Base-by-base conservation (phyloP, 1,140 invertebrate species). In the Theocolax elegans region DNA sequence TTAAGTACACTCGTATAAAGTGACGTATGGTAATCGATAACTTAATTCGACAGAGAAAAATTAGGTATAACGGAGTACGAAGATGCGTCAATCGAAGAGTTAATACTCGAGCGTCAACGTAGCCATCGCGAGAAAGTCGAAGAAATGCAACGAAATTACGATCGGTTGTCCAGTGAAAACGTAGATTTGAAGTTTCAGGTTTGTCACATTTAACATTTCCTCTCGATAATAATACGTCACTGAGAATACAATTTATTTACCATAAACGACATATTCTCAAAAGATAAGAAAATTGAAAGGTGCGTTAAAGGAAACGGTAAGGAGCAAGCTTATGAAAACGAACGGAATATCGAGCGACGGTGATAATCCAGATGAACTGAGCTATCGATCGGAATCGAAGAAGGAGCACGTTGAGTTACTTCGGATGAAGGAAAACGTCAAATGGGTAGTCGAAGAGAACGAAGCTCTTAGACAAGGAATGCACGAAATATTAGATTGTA, bases 381-480 rank as follows among this genome's bases (percentile, higher is more conserved):
- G 62, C 6, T 12, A 46, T 13, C 15, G 46, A 0, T 15, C 64
- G 2, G 74, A 80, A 51, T 60, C 69, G 7, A 71, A 58, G 17
- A 67, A 65, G 15, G 63, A 72, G 1, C 44, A 46, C 8, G 27
- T 63, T 12, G 67, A 74, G n/a, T 29, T 74, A 1, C 10, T 25
- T 9, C 49, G 42, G 8, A 64, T 86, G 8, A 85, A 86, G 72
- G 79, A 87, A 67, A 87, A 87, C 74, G 81, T 88, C 38, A 80
- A 85, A 72, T 78, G 84, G 53, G 80, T 92, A 10, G 81, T 90
- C 56, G 89, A 92, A 77, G 92, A 93, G 86, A 93, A 92, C 79
- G 90, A 92, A 81, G 90, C 89, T 2, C 82, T 93, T 21, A 83
- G 91, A 62, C 90, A 89, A 80, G 91, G 91, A 35, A 85, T 93